Base-by-base conservation (phyloP, 2,888 invertebrate species). In the Flexamia atlantica region DNA sequence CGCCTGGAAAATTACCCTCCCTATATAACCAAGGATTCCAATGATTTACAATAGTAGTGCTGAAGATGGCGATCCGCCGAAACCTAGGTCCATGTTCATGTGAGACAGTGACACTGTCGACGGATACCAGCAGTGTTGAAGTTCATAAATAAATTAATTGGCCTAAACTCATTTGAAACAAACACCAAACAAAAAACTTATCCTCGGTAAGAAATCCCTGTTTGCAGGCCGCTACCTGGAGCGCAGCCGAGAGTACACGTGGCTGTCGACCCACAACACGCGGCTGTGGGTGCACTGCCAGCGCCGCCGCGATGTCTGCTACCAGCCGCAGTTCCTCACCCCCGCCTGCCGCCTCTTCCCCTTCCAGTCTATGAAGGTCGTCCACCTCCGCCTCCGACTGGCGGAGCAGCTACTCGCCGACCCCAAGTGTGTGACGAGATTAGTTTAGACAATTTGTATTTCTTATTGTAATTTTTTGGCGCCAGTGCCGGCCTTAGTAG, bases 291-390 rank as follows among this genome's bases (percentile, higher is more conserved):
- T 93, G 88, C 94, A 95, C 87, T 97, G 97, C 91, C 92, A 92
- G 85, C 90, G 91, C 36, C 93, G 93, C 89, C 93, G 93, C 14
- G 91, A 92, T 60, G 92, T 93, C 85, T 95, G 95, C 89, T 95
- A 93, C 93, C 92, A 93, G 87, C 91, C 93, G 0, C 91, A 92
- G 57, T 97, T 97, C 91, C 93, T 96, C 84, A 93, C 94, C 83
- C 93, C 93, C 86, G 95, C 96, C 91, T 97, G 97, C 91, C 93
- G 93, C 89, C 91, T 96, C 87, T 97, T 97, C 90, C 97, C 97
- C 14, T 95, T 97, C 90, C 97, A 97, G 90, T 95, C 95, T 87
- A 95, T 97, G 95, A 97, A 97, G 90, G 93, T 96, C 86, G 97
- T 97, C 30, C 92, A 97, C 85, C 90, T 97, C 88, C 92, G 97